These are phyloP conservation scores for Sebastes kiyomatsui DNA, from an alignment of 2,797 vertebrate genomes.

Conservation along the genomic window DNA sequence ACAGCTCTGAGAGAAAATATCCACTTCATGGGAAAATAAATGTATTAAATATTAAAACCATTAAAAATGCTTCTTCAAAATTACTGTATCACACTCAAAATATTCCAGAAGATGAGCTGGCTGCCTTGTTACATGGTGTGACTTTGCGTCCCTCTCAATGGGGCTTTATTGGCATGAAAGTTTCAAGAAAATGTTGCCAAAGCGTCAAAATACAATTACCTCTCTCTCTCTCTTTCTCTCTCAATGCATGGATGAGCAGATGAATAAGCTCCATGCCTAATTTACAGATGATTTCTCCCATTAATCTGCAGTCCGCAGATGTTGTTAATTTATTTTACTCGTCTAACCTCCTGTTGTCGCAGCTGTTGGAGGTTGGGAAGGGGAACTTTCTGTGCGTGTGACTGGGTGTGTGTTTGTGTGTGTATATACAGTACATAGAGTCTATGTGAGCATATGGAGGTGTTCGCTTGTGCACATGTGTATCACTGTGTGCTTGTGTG, in stretches of 20 bases:
- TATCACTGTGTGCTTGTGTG: neutral
- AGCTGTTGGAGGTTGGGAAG: conserved; percentile 67
- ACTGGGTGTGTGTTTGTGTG: neutral
- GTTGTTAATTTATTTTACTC: conserved; percentile 75
- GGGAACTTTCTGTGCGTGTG: conserved; percentile 8
- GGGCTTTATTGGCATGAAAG: neutral
- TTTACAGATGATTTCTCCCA: conserved; percentile 78
- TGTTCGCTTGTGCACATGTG: neutral
- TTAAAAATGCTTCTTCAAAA: conserved; percentile 22
- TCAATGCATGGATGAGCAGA: conserved; percentile 56
- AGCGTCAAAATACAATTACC: neutral
- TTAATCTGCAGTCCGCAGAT: conserved; percentile 80
- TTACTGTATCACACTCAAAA: conserved; percentile 20
- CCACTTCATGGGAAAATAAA: conserved; percentile 28
- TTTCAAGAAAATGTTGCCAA: neutral
- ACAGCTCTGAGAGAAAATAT: conserved; percentile 12
- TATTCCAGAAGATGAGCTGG: conserved; percentile 14
- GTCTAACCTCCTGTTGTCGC: conserved; percentile 73
- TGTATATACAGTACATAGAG: neutral
- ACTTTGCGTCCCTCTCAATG: conserved; percentile 5
- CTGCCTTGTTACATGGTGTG: conserved; percentile 25
- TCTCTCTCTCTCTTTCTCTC: neutral
- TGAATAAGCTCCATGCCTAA: conserved; percentile 66
- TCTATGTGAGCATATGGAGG: neutral
- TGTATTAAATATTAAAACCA: conserved; percentile 33